A percentile compares a stretch with the other conserved stretches of the same genome.
Evolutionary conservation across 2,113 vertebrate species (phyloP).

Genomic region (Zingel zingel): DNA sequence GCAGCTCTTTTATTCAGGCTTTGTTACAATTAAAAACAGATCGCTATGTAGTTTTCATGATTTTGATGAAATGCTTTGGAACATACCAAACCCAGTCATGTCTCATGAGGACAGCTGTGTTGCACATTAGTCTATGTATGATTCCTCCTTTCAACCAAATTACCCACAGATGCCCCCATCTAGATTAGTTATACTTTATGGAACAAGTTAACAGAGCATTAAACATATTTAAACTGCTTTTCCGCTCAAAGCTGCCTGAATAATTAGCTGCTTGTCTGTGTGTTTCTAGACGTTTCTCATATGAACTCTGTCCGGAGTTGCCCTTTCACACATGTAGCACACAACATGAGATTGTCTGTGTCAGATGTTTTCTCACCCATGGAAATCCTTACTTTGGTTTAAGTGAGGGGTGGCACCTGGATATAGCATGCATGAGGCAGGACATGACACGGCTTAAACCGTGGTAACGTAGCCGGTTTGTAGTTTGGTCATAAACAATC

Average conservation of each 20-base stretch:
- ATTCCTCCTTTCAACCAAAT: slow-evolving; percentile 63
- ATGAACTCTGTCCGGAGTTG: too few species aligned
- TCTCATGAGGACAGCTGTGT: slow-evolving; percentile 61
- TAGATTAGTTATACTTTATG: slow-evolving; percentile 47
- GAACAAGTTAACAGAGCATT: slow-evolving; percentile 30
- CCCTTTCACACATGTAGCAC: too few species aligned
- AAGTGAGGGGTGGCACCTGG: too few species aligned
- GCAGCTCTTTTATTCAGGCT: slow-evolving; percentile 29
- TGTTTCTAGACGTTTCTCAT: not conserved
- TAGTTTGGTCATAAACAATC: too few species aligned
- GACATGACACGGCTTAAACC: too few species aligned
- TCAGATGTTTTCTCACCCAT: too few species aligned
- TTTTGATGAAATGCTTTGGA: slow-evolving; percentile 57
- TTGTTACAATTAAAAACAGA: slow-evolving; percentile 67
- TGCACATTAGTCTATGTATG: slow-evolving; percentile 51
- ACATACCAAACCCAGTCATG: slow-evolving; percentile 36
- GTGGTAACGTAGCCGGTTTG: too few species aligned
- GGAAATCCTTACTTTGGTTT: too few species aligned
- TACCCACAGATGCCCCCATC: slow-evolving; percentile 63
- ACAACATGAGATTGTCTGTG: too few species aligned
- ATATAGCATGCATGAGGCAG: too few species aligned
- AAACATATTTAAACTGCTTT: slow-evolving; percentile 35
- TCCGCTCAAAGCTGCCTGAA: slow-evolving; percentile 23
- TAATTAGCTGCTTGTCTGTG: slow-evolving; percentile 33
- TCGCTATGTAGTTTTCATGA: slow-evolving; percentile 46